Conservation (phyloP, 1,140 invertebrate genomes). For the Drosophila ercepeae region DNA sequence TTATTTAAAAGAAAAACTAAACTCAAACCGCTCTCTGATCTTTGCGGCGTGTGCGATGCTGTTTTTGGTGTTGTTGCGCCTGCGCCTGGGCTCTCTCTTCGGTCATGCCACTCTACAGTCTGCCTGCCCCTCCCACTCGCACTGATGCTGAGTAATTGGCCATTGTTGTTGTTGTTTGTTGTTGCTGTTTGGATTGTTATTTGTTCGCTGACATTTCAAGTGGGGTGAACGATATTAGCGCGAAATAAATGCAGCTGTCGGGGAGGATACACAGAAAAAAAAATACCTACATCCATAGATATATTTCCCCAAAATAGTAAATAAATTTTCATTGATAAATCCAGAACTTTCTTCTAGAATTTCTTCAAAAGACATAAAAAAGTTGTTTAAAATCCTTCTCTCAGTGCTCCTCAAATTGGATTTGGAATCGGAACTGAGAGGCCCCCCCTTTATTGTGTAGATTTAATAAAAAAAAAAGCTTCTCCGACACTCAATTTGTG, state of each 20-base stretch:
- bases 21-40: slow-evolving; percentile 31
- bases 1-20: too few relatives aligned
- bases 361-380: too few relatives aligned
- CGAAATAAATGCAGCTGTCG: slow-evolving; percentile 76
- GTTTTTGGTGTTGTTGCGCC: slow-evolving; percentile 17
- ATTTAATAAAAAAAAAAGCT: slow-evolving; percentile 71
- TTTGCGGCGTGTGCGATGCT: slow-evolving; percentile 24
- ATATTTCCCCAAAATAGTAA: too few relatives aligned
- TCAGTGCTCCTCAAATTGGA: slow-evolving; percentile 24
- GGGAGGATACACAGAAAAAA: slow-evolving; percentile 4
- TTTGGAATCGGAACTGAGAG: slow-evolving; percentile 44
- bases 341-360: background rate
- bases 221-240: slow-evolving; percentile 81
- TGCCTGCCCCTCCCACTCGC: slow-evolving; percentile 2
- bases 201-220: slow-evolving; percentile 76
- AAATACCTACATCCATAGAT: too few relatives aligned
- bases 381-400: too few relatives aligned
- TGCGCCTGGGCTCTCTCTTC: slow-evolving; percentile 45
- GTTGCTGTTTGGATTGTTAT: slow-evolving; percentile 26
- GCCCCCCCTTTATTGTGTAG: slow-evolving; percentile 60
- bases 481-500: slow-evolving; percentile 60
- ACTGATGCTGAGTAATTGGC: slow-evolving; percentile 39
- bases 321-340: too few relatives aligned
- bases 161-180: slow-evolving; percentile 13
- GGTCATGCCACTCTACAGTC: background rate